Evolutionary conservation across 2,797 vertebrate genomes (phyloP).

Genomic region (Diceros bicornis): DNA sequence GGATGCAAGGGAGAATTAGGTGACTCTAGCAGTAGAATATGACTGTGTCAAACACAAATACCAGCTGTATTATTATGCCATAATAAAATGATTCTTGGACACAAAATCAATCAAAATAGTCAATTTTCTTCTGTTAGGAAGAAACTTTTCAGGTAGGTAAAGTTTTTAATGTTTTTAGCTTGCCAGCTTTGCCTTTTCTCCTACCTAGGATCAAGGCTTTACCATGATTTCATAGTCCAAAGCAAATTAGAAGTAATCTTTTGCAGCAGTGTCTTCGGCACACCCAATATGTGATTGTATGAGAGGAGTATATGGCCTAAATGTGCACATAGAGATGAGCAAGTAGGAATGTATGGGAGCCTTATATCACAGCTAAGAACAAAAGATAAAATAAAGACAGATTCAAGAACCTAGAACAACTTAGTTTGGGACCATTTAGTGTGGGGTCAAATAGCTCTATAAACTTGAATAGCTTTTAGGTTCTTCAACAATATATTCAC

Average conservation of each 20-base stretch:
- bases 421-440: not conserved
- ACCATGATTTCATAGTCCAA: not conserved
- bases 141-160: not conserved
- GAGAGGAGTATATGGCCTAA: not conserved
- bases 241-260: not conserved
- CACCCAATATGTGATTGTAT: not conserved
- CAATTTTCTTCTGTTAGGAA: not conserved
- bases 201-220: not conserved
- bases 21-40: not conserved
- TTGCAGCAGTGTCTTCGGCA: not conserved
- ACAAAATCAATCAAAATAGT: not conserved
- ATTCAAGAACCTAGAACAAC: not conserved
- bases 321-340: not conserved
- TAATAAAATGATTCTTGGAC: not conserved
- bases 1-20: not conserved
- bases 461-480: not conserved
- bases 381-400: not conserved
- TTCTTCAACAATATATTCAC: not conserved
- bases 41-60: not conserved
- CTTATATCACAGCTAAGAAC: not conserved
- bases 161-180: not conserved
- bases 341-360: not conserved
- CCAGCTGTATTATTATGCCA: not conserved
- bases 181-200: not conserved
- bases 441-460: not conserved